Percentiles rank a stretch among this genome's conserved stretches.
Evolutionary conservation across 2,888 invertebrate genomes (phyloP).

Genomic region (Phaedon cochleariae): DNA sequence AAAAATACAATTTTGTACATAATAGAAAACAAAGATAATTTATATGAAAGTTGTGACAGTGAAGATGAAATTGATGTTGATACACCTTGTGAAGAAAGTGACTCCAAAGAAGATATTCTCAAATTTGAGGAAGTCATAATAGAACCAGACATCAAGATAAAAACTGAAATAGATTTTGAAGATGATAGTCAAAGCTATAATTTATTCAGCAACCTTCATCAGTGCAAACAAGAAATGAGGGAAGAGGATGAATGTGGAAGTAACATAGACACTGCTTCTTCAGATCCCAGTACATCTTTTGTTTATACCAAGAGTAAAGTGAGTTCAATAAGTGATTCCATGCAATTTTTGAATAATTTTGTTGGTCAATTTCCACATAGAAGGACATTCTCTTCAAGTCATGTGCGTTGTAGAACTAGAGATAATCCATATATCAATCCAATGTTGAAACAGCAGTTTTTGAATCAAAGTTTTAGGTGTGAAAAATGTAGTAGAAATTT

Average conservation of each 20-base stretch:
- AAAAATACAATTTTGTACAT: constrained; percentile 55
- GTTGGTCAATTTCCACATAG: constrained; percentile 47
- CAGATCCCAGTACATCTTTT: constrained; percentile 16
- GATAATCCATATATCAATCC: constrained; percentile 60
- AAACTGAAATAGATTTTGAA: constrained; percentile 45
- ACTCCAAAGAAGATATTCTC: constrained; percentile 34
- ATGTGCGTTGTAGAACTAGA: constrained; percentile 56
- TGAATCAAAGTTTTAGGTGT: constrained; percentile 58
- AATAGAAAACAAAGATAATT: constrained; percentile 41
- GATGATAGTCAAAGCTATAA: constrained; percentile 27
- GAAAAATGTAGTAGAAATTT: constrained; percentile 58
- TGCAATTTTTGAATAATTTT: constrained; percentile 49
- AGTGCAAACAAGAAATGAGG: constrained; percentile 40
- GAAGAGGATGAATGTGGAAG: constrained; percentile 25
- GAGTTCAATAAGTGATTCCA: constrained; percentile 36
- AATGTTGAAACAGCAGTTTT: constrained; percentile 57
- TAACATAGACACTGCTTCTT: neutral
- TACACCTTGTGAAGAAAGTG: constrained; percentile 26
- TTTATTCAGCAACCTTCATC: constrained; percentile 26
- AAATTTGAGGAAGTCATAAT: constrained; percentile 56
- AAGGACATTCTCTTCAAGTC: constrained; percentile 51
- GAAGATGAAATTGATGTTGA: constrained; percentile 43
- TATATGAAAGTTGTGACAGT: constrained; percentile 41
- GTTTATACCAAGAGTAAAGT: constrained; percentile 25
- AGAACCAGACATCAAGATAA: constrained; percentile 55